Base-by-base conservation (phyloP, 2,797 vertebrate genomes). In the Dendrocincla fuliginosa region DNA sequence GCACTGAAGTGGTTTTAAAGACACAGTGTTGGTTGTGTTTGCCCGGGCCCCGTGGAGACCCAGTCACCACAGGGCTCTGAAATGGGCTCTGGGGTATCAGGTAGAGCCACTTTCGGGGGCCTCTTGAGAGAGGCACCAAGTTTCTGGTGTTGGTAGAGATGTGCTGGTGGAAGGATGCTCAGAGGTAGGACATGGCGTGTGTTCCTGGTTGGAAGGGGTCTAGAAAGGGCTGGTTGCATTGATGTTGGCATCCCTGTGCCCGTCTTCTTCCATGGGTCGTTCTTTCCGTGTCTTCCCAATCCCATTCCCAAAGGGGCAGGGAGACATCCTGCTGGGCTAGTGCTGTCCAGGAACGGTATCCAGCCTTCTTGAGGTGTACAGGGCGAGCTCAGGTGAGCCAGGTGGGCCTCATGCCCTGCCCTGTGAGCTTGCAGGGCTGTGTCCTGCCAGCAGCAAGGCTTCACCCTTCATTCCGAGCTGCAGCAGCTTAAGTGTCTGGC, bases 1-100 rank as follows among this genome's bases (percentile, higher is more conserved):
- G 97, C 97, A 98, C 97, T 83, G 95, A 84, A 98, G 97, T 97
- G 97, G 97, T 95, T 98, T 96, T 98, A 98, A 98, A 99, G 98
- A 97, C 95, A 95, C 97, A 97, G 97, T 18, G 76, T 96, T 94
- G 96, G 90, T 92, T 96, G 84, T 71, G 83, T 95, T 93, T 87
- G 92, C 87, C 86, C 14, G 15, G 93, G 90, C 84, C 94, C 79
- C 1, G 4, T 71, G 55, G 46, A 92, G 95, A 93, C 89, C 97
- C 68, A 30, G 57, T 55, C 60, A 28, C 88, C 35, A 17, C 59
- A 8, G 8, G 3, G 3, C 15, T 46, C 50, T 27, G 42, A 84
- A 71, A 55, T 5, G 50, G 73, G 39, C 57, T 91, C n/a, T 18
- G 79, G 39, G 27, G 1, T 2, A 4, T 15, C 16, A 6, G 30